Base-by-base conservation (phyloP, 1,140 invertebrate species). In the Lysiphlebus fabarum region DNA sequence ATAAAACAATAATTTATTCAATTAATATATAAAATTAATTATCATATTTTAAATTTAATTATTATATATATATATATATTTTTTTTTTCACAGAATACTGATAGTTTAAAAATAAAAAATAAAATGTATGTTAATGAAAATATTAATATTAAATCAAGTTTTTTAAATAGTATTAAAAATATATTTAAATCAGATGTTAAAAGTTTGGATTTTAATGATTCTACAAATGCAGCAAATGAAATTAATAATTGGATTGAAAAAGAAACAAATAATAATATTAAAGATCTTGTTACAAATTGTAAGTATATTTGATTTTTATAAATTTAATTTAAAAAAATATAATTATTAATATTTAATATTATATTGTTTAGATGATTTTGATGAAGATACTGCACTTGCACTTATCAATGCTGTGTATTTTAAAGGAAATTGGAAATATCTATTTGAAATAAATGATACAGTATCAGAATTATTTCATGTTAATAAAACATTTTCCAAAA, bases 221-320 rank as follows among this genome's bases (percentile, higher is more conserved):
- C 61, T 38, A 58, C 67, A 41, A 65, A 70, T 8, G 70, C 80
- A n/a, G 79, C 83, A 2, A 61, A 78, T 10, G 68, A 63, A 5
- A 89, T 92, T 8, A 92, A 92, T 70, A 56, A 62, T 7, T 92
- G 88, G 89, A 86, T 93, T 7, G 83, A 86, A 69, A 66, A 81
- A 12, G 82, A 88, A 70, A 94, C 91, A 0, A 83, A 87, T 59
- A 76, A 87, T 47, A 87, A 86, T 73, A 90, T 93, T 59, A 84
- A 83, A 62, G 76, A 91, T 70, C 73, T 92, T 9, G 75, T 93
- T 40, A 65, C 72, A 40, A 48, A 73, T 51, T 70, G 80, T 77
- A n/a, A 53, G 14, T 47, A 41, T 56, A 2, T 26, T 26, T n/a
- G n/a, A 33, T 17, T 43, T 26, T 43, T 43, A 4, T n/a, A 37